Evolutionary conservation across 2,888 invertebrate species (phyloP), one percentile per base, ranked within the genome.

Genomic region (Linhomoeus sp.): DNA sequence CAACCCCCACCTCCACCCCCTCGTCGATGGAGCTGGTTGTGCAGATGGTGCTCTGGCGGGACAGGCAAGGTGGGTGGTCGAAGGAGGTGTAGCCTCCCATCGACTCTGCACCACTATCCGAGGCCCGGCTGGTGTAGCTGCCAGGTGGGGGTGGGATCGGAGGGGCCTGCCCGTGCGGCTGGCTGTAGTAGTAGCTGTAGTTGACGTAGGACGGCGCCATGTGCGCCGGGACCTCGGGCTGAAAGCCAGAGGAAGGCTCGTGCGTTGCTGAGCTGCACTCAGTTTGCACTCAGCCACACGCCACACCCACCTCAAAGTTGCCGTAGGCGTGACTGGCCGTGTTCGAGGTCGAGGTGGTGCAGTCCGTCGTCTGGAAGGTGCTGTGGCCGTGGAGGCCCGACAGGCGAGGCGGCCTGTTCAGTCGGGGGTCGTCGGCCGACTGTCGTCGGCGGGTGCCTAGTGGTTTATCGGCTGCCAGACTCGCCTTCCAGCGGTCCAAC

Each of bases 1-100:
- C 17, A n/a, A 17, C 15, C 14, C 15, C 35, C 19, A 1, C 59
- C 51, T 68, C 67, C 3, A 67, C 64, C 1, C 68, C 67, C 49
- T 69, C 68, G 45, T 68, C 68, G 15, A 69, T 65, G 3, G 66
- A 66, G n/a, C 65, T 62, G 29, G 56, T 53, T 1, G 56, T 56
- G 2, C 66, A 65, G 35, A 67, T 66, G 51, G 57, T 58, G 2
- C 51, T 51, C 36, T 55, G 56, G 9, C 56, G 50, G 23, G 49
- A 50, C 15, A 56, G 45, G 19, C 23, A 38, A 3, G 43, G 42
- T 12, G 7, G 20, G 29, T 19, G 22, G 42, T 5, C 29, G 43
- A 9, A 35, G 22, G 24, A 15, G 3, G 22, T 17, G 22, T 3
- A 33, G 29, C 33, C 24, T 17, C 25, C 5, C 19, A 41, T 3